Evolutionary conservation across 2,797 vertebrate species (phyloP), one percentile per base, ranked within the genome.

Genomic region (Tenualosa ilisha): DNA sequence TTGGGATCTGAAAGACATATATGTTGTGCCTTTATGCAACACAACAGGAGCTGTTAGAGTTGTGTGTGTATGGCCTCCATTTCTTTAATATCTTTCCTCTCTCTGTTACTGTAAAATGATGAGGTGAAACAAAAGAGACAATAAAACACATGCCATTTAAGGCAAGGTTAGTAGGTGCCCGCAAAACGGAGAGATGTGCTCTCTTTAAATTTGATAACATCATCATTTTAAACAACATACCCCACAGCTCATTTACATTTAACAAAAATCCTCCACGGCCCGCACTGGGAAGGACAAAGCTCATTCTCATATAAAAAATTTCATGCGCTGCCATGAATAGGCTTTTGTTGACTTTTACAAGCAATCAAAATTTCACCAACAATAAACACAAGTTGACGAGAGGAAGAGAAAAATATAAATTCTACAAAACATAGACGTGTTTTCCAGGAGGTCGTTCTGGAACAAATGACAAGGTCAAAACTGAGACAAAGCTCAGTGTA

Each of bases 341-440:
- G 82, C 83, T 83, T 91, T 89, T 91, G 88, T 91, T 91, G 88
- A 91, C 86, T 87, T 89, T 81, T 82, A 85, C 87, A 88, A 88
- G 89, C 89, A 89, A 86, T 91, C 86, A 72, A 84, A 89, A 92
- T 91, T 89, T 91, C 75, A 50, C 79, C 86, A 85, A 91, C 88
- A 83, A 86, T 88, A 40, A 90, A 82, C 90, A 90, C 85, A 89
- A 89, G 86, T 86, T 81, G 83, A 0, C 56, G 81, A 50, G 54
- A 82, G 63, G 82, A 65, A 81, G 61, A n/a, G 81, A 53, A 53
- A 65, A 54, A 65, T 84, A 59, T 43, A 81, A 83, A 85, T 59
- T 5, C 20, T 72, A 50, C 51, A 15, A 86, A 82, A 68, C 37
- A 24, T 81, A 22, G 81, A 43, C 82, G 53, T 0, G 86, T 88